Evolutionary conservation across 2,888 invertebrate genomes (phyloP).

Genomic region (Eledona agricola): DNA sequence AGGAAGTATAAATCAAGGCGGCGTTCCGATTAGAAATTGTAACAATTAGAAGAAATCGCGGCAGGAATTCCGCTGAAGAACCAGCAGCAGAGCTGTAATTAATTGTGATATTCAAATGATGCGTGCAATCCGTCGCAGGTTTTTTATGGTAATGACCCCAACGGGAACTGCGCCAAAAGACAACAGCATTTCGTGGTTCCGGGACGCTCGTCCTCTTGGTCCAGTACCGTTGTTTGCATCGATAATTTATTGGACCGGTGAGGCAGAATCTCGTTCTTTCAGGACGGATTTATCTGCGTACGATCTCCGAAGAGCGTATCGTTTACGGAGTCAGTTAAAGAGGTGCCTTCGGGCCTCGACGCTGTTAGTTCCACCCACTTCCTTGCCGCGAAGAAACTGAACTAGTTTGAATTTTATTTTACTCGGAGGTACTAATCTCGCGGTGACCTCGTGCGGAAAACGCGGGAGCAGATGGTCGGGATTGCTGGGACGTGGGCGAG

Average conservation of each 20-base stretch:
- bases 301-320: constrained; percentile 45
- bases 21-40: constrained; percentile 12
- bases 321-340: constrained; percentile 47
- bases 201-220: too few relatives aligned
- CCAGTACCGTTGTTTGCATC: constrained; percentile 8
- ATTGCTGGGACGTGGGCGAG: neutral
- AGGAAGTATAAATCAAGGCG: constrained; percentile 21
- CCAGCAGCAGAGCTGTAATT: constrained; percentile 16
- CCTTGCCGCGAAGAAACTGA: constrained; percentile 46
- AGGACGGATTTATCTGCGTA: constrained; percentile 39
- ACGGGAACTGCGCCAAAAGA: too few relatives aligned
- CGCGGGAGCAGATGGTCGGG: constrained; percentile 30
- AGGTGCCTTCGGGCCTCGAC: constrained; percentile 46
- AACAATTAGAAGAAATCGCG: too few relatives aligned
- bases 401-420: constrained; percentile 46
- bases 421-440: constrained; percentile 37
- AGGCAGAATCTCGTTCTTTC: constrained; percentile 20
- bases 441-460: constrained; percentile 41
- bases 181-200: too few relatives aligned
- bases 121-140: constrained; percentile 11
- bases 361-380: constrained; percentile 57
- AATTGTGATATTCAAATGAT: constrained; percentile 5
- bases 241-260: constrained; percentile 27
- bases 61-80: too few relatives aligned
- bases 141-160: constrained; percentile 26